Conservation (phyloP, 1,140 invertebrate species). For the Pogonognathellus flavescens region DNA sequence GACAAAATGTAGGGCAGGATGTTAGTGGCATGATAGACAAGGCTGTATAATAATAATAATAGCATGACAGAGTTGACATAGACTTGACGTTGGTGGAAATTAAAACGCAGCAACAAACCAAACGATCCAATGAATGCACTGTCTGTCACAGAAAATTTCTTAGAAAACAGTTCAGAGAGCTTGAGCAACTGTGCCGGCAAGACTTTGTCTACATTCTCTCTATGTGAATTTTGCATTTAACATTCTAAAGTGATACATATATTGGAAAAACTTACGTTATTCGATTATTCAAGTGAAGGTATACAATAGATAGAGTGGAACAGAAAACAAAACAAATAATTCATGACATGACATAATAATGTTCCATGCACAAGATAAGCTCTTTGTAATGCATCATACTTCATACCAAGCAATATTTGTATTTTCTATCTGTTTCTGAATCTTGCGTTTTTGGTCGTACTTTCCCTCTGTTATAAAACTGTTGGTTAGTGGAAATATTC, state of each 20-base stretch:
- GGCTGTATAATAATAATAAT: not conserved
- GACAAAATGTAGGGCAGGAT: slow-evolving; percentile 46
- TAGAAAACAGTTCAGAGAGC: not conserved
- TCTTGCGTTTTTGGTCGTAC: not conserved
- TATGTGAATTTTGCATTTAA: not conserved
- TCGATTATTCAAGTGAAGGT: not conserved
- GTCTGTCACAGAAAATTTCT: slow-evolving; percentile 9
- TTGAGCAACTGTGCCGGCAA: slow-evolving; percentile 24
- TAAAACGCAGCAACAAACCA: slow-evolving; percentile 6
- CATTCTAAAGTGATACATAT: not conserved
- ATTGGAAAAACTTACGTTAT: not conserved
- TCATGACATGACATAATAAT: slow-evolving; percentile 38
- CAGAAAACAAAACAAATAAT: slow-evolving; percentile 42
- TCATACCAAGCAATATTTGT: not conserved
- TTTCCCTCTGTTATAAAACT: slow-evolving; percentile 4
- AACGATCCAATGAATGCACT: not conserved
- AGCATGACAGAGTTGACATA: slow-evolving; percentile 13
- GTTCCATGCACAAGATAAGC: slow-evolving; percentile 19
- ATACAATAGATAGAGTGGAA: not conserved
- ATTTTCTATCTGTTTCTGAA: slow-evolving; percentile 9
- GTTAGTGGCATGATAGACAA: slow-evolving; percentile 36
- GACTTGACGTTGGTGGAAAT: slow-evolving; percentile 18
- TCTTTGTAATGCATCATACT: slow-evolving; percentile 1
- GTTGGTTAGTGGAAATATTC: not conserved
- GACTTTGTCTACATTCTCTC: not conserved